A percentile compares a stretch with the other conserved stretches of the same genome.
phyloP scores from a whole-genome alignment of 1,140 invertebrate species.

The Xylocopa sonorina region DNA sequence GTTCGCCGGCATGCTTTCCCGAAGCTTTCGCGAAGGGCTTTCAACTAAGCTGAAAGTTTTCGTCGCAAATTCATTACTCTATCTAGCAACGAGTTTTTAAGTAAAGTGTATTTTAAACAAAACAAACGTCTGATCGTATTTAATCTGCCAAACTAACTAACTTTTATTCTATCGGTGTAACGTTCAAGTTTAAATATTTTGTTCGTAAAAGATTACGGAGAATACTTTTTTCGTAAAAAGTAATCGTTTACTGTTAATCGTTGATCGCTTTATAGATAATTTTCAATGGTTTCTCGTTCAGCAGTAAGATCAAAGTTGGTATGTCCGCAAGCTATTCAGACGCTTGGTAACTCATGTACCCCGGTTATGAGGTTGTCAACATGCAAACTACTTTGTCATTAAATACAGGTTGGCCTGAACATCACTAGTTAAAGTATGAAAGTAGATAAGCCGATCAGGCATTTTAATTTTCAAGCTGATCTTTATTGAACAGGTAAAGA shows the following conservation, averaged over 20 bases:
- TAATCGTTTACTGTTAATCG: no score
- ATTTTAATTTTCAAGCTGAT: neutral
- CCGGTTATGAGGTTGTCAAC: constrained; percentile 5
- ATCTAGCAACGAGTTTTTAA: neutral
- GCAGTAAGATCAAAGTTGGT: neutral
- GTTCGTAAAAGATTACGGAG: no score
- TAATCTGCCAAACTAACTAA: no score
- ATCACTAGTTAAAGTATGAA: constrained; percentile 5
- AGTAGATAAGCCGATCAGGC: neutral
- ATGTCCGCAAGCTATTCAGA: neutral
- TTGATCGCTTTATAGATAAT: no score
- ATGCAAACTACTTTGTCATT: constrained; percentile 21
- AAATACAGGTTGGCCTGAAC: neutral
- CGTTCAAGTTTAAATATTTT: no score
- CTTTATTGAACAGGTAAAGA: neutral
- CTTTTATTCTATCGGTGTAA: neutral
- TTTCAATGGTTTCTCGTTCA: neutral
- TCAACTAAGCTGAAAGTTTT: neutral
- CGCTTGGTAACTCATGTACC: neutral
- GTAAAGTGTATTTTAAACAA: neutral
- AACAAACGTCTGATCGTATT: neutral
- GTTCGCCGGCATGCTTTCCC: neutral
- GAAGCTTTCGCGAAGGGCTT: neutral
- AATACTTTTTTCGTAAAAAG: no score
- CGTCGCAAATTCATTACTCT: neutral